These are phyloP conservation scores for Drosophila baimaii DNA, from an alignment of 1,140 invertebrate genomes.

Conservation along the genomic window DNA sequence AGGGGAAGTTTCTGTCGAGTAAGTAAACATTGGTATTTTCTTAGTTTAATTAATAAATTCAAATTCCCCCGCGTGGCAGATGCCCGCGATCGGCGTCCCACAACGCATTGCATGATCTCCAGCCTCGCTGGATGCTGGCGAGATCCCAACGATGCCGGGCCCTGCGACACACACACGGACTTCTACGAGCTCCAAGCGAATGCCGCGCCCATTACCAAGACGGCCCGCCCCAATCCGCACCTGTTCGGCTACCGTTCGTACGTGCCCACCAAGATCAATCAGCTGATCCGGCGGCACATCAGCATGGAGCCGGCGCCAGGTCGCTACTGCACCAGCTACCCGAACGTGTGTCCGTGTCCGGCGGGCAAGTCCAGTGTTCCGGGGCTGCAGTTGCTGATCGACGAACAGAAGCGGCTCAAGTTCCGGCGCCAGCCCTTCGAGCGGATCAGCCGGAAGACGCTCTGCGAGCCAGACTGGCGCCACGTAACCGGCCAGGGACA, in stretches of 20 bases:
- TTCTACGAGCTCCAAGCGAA: slow-evolving; percentile 14
- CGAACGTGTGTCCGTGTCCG: slow-evolving; percentile 55
- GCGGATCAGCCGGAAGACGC: slow-evolving; percentile 35
- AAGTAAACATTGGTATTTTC: slow-evolving; percentile 16
- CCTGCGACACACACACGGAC: slow-evolving; percentile 51
- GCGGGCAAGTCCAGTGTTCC: slow-evolving; percentile 46
- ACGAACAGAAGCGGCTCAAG: slow-evolving; percentile 66
- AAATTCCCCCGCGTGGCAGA: slow-evolving; percentile 32
- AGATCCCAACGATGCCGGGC: slow-evolving; percentile 63
- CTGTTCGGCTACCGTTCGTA: slow-evolving; percentile 61
- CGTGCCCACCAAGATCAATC: slow-evolving; percentile 48
- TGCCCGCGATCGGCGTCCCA: slow-evolving; percentile 64
- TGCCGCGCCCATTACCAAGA: slow-evolving; percentile 19
- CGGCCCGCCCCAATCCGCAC: slow-evolving; percentile 57
- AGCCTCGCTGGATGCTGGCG: slow-evolving; percentile 49
- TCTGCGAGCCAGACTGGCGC: slow-evolving; percentile 69
- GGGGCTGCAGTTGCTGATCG: slow-evolving; percentile 49
- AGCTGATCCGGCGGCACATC: slow-evolving; percentile 32
- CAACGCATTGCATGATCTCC: slow-evolving; percentile 53
- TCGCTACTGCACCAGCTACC: slow-evolving; percentile 63
- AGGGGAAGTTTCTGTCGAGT: slow-evolving; percentile 75
- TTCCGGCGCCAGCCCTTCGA: slow-evolving; percentile 68
- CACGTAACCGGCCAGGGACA: slow-evolving; percentile 64
- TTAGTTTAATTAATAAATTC: neutral
- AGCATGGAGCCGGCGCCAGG: slow-evolving; percentile 69